Percentiles rank a stretch among this genome's conserved stretches.
Conservation (phyloP, 1,140 invertebrate genomes). For the Planococcus citri region DNA sequence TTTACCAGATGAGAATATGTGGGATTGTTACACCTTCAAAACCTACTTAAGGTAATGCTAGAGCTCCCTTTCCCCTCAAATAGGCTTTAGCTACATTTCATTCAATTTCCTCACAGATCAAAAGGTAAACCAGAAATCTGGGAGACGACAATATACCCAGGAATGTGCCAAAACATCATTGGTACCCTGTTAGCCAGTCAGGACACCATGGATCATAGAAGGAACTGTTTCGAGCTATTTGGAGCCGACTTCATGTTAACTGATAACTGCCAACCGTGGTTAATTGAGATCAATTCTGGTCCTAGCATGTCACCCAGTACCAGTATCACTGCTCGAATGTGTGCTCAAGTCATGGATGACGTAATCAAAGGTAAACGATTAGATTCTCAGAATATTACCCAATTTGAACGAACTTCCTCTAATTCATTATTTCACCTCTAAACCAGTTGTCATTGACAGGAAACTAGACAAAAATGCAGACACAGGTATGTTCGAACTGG, state of each 20-base stretch:
- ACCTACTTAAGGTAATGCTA: constrained; percentile 52
- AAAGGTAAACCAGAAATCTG: constrained; percentile 58
- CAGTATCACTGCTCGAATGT: constrained; percentile 72
- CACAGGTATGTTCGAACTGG: constrained; percentile 74
- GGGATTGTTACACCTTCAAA: constrained; percentile 66
- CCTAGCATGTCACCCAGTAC: constrained; percentile 81
- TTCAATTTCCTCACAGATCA: constrained; percentile 30
- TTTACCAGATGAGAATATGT: constrained; percentile 58
- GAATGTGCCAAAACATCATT: constrained; percentile 76
- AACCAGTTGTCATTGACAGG: constrained; percentile 75
- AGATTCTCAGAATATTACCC: too few relatives aligned
- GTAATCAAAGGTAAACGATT: constrained; percentile 77
- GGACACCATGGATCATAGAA: constrained; percentile 68
- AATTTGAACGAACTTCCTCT: not conserved
- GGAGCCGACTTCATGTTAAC: constrained; percentile 87
- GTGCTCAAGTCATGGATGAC: constrained; percentile 77
- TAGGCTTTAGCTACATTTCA: too few relatives aligned
- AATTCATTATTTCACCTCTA: not conserved
- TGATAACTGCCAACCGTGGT: constrained; percentile 78
- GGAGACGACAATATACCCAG: constrained; percentile 72
- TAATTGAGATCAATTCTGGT: constrained; percentile 90
- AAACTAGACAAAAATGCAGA: constrained; percentile 60
- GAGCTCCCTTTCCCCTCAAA: not conserved
- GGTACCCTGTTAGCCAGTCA: constrained; percentile 77
- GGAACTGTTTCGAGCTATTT: constrained; percentile 83